Conservation (phyloP, 2,797 vertebrate species). For the Eulemur rubriventer region DNA sequence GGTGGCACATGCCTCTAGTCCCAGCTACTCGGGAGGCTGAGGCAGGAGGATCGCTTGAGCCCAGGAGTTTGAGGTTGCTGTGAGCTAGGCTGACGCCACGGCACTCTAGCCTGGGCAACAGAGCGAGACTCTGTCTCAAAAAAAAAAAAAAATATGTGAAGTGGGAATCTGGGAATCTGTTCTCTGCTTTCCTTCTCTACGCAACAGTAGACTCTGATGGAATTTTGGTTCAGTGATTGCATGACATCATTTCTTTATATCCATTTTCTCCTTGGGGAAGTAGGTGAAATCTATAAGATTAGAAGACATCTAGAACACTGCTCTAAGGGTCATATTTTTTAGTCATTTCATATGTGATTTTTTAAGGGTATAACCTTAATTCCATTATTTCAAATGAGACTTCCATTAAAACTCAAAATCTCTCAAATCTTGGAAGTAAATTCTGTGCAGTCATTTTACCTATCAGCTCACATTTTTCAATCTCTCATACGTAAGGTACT, state of each 20-base stretch:
- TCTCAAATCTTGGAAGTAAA: conserved; percentile 17
- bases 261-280: background rate
- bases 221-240: background rate
- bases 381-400: conserved; percentile 27
- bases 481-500: background rate
- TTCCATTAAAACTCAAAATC: conserved; percentile 4
- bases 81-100: no score
- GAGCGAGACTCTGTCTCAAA: no score
- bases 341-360: background rate
- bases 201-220: background rate
- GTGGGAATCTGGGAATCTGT: background rate
- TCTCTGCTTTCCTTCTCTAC: background rate
- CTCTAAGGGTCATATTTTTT: background rate
- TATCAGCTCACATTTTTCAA: background rate
- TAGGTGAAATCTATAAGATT: background rate
- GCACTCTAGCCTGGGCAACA: no score
- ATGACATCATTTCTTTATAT: background rate
- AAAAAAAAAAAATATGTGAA: background rate
- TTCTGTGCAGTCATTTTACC: background rate
- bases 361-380: conserved; percentile 11
- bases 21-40: no score
- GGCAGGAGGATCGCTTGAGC: no score
- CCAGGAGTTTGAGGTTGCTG: no score
- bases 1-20: no score
- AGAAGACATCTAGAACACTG: background rate